phyloP scores from a whole-genome alignment of 2,113 vertebrate species.

The Solea solea region DNA sequence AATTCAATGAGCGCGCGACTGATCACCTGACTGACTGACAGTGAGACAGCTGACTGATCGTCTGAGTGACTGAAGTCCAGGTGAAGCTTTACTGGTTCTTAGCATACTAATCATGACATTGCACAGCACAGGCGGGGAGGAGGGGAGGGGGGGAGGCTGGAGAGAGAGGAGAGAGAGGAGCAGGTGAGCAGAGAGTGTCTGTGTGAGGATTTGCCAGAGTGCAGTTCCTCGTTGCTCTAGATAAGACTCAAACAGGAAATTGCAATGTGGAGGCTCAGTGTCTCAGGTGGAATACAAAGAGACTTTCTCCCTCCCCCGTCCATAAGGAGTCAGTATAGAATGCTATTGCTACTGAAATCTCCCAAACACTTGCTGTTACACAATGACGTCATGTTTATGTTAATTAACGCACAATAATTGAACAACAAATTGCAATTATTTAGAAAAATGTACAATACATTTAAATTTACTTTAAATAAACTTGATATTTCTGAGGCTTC shows the following conservation, averaged over 20 bases:
- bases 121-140: neutral
- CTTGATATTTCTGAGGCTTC: neutral
- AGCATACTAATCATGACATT: constrained; percentile 64
- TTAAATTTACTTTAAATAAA: too few species aligned
- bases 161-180: constrained; percentile 34
- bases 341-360: constrained; percentile 25
- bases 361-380: constrained; percentile 19
- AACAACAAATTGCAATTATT: too few species aligned
- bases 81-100: constrained; percentile 36
- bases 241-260: constrained; percentile 77
- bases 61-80: constrained; percentile 58
- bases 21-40: constrained; percentile 49
- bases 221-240: constrained; percentile 57
- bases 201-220: constrained; percentile 48
- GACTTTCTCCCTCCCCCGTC: constrained; percentile 11
- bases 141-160: constrained; percentile 3
- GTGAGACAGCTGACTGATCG: constrained; percentile 48
- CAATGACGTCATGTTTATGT: constrained; percentile 3
- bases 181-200: constrained; percentile 46
- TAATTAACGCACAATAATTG: neutral
- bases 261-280: constrained; percentile 61
- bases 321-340: constrained; percentile 18
- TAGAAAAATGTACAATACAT: too few species aligned
- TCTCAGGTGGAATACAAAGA: constrained; percentile 72
- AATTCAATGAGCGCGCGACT: constrained; percentile 11